Percentiles rank a stretch among this genome's conserved stretches.
Evolutionary conservation across 2,888 invertebrate genomes (phyloP).

Genomic region (Pristionchus maxplancki): DNA sequence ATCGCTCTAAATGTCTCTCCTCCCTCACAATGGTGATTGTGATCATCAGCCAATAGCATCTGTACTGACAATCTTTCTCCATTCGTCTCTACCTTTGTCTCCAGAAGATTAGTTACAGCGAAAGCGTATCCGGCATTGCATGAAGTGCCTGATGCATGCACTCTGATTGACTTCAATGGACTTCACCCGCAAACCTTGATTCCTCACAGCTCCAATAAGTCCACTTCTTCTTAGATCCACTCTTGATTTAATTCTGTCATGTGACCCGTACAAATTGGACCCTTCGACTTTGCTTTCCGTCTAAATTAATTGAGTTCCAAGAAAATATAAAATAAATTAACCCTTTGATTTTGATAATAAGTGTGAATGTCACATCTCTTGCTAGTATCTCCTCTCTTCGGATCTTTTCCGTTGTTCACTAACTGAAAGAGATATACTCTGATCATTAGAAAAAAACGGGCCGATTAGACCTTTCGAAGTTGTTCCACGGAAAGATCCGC

Average conservation of each 20-base stretch:
- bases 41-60: neutral
- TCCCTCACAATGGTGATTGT: neutral
- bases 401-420: neutral
- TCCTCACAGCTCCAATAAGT: neutral
- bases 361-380: neutral
- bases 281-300: neutral
- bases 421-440: neutral
- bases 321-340: neutral
- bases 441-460: neutral
- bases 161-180: too few species aligned
- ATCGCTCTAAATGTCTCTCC: neutral
- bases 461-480: neutral
- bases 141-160: neutral
- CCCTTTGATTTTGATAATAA: neutral
- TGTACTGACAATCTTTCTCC: neutral
- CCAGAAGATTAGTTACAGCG: neutral
- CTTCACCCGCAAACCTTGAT: too few species aligned
- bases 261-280: neutral
- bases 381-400: neutral
- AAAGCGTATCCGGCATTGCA: neutral
- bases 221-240: neutral
- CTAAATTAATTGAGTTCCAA: neutral
- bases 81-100: neutral
- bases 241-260: neutral
- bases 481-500: neutral